Conservation (phyloP, 2,888 invertebrate species). For the Aethes cnicana region DNA sequence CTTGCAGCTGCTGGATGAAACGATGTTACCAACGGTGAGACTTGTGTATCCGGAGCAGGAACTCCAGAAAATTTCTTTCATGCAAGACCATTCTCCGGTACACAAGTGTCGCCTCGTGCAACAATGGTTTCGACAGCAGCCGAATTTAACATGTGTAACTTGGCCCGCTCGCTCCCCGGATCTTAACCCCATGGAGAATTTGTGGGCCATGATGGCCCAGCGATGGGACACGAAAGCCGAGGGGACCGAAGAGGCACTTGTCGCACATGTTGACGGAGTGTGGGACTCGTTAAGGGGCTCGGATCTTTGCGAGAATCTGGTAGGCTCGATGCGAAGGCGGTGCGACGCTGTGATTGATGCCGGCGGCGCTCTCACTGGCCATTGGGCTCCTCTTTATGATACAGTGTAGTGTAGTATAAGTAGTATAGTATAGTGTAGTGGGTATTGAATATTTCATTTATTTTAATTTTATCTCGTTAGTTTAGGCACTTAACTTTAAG, state of each 20-base stretch:
- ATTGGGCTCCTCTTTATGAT: no score
- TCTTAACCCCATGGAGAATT: slow-evolving; percentile 28
- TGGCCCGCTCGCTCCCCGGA: slow-evolving; percentile 30
- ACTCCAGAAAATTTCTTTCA: slow-evolving; percentile 21
- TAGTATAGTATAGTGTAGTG: no score
- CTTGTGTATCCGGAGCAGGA: slow-evolving; percentile 28
- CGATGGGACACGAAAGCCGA: slow-evolving; percentile 22
- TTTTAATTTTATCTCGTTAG: no score
- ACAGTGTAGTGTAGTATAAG: no score
- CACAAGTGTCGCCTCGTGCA: slow-evolving; percentile 22
- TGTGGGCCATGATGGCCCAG: slow-evolving; percentile 32
- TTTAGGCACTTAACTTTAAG: no score
- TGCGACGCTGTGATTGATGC: neutral
- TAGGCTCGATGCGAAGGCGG: neutral
- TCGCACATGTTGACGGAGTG: slow-evolving; percentile 11
- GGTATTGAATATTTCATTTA: no score
- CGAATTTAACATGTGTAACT: slow-evolving; percentile 5
- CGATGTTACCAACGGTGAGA: slow-evolving; percentile 28
- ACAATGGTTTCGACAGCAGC: slow-evolving; percentile 19
- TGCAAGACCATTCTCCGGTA: slow-evolving; percentile 32
- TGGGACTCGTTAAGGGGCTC: neutral
- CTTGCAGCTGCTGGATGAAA: slow-evolving; percentile 23
- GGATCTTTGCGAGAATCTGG: neutral
- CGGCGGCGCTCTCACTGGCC: no score
- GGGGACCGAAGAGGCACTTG: slow-evolving; percentile 14